Conservation (phyloP, 2,888 invertebrate genomes). For the Shargacucullia verbasci region DNA sequence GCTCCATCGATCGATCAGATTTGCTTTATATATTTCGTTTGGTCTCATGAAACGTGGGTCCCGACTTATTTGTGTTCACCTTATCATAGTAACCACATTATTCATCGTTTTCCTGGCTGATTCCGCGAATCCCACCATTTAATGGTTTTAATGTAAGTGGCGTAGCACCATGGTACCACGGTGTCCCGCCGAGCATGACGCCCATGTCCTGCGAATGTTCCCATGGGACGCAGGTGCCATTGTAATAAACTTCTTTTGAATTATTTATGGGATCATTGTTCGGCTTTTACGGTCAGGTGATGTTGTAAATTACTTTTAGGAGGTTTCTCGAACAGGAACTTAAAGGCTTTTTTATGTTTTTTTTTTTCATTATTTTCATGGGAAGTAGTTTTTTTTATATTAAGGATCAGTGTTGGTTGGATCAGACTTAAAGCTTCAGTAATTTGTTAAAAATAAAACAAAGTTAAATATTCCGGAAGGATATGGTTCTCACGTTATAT, state of each 20-base stretch:
- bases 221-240: constrained; percentile 79
- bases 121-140: constrained; percentile 36
- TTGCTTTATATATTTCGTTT: neutral
- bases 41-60: neutral
- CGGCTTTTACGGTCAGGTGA: constrained; percentile 64
- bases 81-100: constrained; percentile 17
- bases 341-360: constrained; percentile 18
- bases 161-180: constrained; percentile 50
- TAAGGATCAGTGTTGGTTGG: constrained; percentile 9
- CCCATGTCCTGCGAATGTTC: constrained; percentile 73
- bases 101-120: constrained; percentile 16
- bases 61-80: constrained; percentile 11
- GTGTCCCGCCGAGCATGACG: constrained; percentile 70
- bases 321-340: constrained; percentile 45
- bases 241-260: constrained; percentile 69
- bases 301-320: constrained; percentile 59
- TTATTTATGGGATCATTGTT: constrained; percentile 76
- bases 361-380: constrained; percentile 18
- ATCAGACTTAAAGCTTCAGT: constrained; percentile 2
- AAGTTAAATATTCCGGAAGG: constrained; percentile 23
- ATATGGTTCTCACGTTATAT: constrained; percentile 40
- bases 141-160: constrained; percentile 45
- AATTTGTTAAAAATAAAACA: constrained; percentile 7
- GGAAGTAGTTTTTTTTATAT: constrained; percentile 3
- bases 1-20: too few relatives aligned